Base-by-base conservation (phyloP, 2,888 invertebrate species). In the Amphimallon solstitiale region DNA sequence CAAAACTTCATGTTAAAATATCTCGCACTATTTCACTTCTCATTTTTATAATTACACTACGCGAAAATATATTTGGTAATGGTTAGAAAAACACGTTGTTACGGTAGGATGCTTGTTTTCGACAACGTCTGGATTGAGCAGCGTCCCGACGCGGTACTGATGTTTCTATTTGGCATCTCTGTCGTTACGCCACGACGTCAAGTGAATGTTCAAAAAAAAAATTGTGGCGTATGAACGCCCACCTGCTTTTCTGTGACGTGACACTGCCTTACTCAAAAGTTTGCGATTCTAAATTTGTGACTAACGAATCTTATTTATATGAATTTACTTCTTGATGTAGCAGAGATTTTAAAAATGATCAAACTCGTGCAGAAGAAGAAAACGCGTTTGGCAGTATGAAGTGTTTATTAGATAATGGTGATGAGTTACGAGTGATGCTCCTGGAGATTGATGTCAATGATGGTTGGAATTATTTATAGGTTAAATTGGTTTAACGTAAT, bases 261-360 rank as follows among this genome's bases (percentile, higher is more conserved):
- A 21, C 56, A 21, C 35, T 14, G 48, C 48, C 49, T 62, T 49
- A 62, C 49, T 62, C 49, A 62, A 62, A 62, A 62, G 62, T 62
- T 62, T 49, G 62, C 48, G 40, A 62, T 64, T 46, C 64, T 56
- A 54, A 38, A 49, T 62, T 49, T 21, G 49, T 49, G 48, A 62
- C 49, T 62, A 62, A 62, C 21, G 23, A 40, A 62, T 49, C 29
- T 49, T 65, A 65, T 59, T 65, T 65, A 56, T 56, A 56, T 38
- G 37, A 37, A 43, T 45, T 43, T 63, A 14, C 21, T 54, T 54
- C 21, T 54, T 40, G 37, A 21, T 38, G 38, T 21, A 37, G 21
- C n/a, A 54, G 38, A 38, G 10, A 23, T 29, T 49, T 49, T 21
- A 12, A 12, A 37, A 5, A 17, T 21, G 38, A 29, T 9, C 7